phyloP scores from a whole-genome alignment of 2,888 invertebrate genomes.

The Rambutsinella grinnellia region DNA sequence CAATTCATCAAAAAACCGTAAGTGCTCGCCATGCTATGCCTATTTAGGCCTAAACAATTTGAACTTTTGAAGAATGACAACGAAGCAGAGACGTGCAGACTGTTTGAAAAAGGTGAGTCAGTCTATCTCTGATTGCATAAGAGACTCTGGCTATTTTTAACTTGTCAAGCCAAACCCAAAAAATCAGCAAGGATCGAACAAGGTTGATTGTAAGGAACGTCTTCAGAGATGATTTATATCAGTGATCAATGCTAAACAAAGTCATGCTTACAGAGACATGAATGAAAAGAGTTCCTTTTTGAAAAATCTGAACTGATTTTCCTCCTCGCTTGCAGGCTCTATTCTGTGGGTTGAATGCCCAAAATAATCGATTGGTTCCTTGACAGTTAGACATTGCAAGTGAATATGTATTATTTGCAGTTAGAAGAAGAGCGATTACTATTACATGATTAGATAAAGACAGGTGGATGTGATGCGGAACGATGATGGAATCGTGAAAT shows the following conservation, averaged over 20 bases:
- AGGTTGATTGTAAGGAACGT: neutral
- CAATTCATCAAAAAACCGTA: neutral
- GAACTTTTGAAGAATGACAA: neutral
- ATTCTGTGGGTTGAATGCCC: constrained; percentile 45
- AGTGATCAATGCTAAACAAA: neutral
- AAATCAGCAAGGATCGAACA: neutral
- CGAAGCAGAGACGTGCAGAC: neutral
- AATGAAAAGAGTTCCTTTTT: too few species aligned
- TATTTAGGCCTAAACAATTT: neutral
- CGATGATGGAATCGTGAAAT: neutral
- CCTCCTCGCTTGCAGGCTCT: too few species aligned
- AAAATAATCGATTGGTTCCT: constrained; percentile 45
- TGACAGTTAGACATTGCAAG: constrained; percentile 16
- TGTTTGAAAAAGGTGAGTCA: constrained; percentile 34
- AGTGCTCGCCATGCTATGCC: neutral
- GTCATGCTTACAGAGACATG: too few species aligned
- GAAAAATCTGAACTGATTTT: too few species aligned
- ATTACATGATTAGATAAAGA: neutral
- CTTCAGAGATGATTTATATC: neutral
- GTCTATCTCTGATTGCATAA: constrained; percentile 1
- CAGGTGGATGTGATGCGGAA: neutral
- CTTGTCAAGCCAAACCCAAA: constrained; percentile 38
- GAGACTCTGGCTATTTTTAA: constrained; percentile 26
- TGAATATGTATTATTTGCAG: neutral
- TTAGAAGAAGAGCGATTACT: too few species aligned